Base-by-base conservation (phyloP, 2,888 invertebrate genomes). In the Caenorhabditis uteleia region DNA sequence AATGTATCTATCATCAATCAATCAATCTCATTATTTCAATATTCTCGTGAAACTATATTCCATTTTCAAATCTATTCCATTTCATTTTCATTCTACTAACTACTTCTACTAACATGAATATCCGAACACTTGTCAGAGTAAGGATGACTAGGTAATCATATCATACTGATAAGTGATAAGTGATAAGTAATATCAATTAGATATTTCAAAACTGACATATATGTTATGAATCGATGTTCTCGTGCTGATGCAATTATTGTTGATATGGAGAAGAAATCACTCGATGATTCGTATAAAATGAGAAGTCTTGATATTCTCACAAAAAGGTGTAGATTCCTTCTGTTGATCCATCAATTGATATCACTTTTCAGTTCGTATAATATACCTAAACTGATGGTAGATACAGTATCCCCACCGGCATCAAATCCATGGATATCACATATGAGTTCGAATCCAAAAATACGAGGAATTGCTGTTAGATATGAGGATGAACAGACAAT, bases 221-320 rank as follows among this genome's bases (percentile, higher is more conserved):
- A 65, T 42, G 31, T 65, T 21, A 45, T 48, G 34, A 65, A 65
- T 34, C 48, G 64, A 21, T 58, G 55, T 33, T n/a, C 49, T 4
- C 39, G 38, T 6, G 64, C 58, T 16, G 64, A 65, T 18, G 64
- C 49, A 4, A 25, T 65, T 25, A 42, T 65, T 6, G 48, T 65
- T 14, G 64, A 65, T 36, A 54, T 65, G 51, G 62, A 62, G 26
- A 51, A 29, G 20, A 14, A 33, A n/a, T 5, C 25, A 39, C 23
- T 18, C n/a, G 48, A 47, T 4, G 55, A 61, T 18, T 48, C 51
- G 12, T 62, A 62, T 20, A 62, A 62, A 26, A n/a, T 55, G 29
- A 29, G 38, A 18, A 56, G 56, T 23, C 50, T 62, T n/a, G 20
- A 46, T 23, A 33, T 36, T 16, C 25, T 62, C 23, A 16, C 21